Percentiles rank a stretch among this genome's conserved stretches.
phyloP scores from a whole-genome alignment of 2,797 vertebrate species.

The Holocentrus rufus region DNA sequence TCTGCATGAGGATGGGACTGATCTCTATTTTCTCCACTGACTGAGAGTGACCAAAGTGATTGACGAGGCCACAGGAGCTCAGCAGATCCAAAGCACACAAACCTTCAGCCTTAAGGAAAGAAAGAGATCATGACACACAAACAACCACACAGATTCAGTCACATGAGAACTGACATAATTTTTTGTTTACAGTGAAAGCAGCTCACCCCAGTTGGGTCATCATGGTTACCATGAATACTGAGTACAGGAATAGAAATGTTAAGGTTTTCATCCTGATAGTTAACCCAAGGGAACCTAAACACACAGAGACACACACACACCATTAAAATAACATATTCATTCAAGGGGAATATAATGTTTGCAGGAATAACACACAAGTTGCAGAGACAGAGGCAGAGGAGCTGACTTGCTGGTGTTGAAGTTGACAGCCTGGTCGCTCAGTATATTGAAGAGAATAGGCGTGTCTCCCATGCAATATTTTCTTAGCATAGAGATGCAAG shows the following conservation, averaged over 20 bases:
- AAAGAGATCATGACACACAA: not conserved
- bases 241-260: conserved; percentile 97
- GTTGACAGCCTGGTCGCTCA: conserved; percentile 96
- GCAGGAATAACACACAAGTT: not conserved
- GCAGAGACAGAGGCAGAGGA: not conserved
- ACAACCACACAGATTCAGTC: not conserved
- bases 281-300: conserved; percentile 96
- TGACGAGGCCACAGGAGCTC: conserved; percentile 92
- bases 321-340: conserved; percentile 7
- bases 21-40: conserved; percentile 96
- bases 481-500: conserved; percentile 88
- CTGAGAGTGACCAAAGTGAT: conserved; percentile 93
- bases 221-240: conserved; percentile 98
- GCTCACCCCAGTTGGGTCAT: conserved; percentile 97
- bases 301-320: conserved; percentile 27
- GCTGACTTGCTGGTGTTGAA: conserved; percentile 94
- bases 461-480: conserved; percentile 95
- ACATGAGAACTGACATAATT: not conserved
- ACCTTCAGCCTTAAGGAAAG: conserved; percentile 84
- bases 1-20: conserved; percentile 93
- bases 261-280: conserved; percentile 95
- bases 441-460: conserved; percentile 91
- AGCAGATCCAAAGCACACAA: conserved; percentile 94
- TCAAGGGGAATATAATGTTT: not conserved
- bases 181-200: not conserved